Base-by-base conservation (phyloP, 2,797 vertebrate genomes). In the Pagetopsis macropterus region DNA sequence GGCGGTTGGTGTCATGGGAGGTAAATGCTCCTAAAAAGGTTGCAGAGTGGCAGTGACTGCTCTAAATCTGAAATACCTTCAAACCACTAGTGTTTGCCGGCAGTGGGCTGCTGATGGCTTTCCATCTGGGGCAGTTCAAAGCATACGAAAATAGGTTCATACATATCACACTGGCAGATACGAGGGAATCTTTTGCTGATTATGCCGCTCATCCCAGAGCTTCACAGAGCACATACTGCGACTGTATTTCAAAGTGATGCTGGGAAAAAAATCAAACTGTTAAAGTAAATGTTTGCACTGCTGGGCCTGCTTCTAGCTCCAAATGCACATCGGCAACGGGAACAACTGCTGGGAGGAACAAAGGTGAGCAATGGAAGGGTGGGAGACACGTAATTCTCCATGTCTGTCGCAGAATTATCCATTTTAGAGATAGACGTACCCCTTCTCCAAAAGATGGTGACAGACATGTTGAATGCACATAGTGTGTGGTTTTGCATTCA, bases 281-380 rank as follows among this genome's bases (percentile, higher is more conserved):
- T 86, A 65, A 75, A 88, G 81, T 68, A 79, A 91, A 92, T 87
- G 85, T 89, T 89, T 86, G 79, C 78, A 82, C 81, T 71, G 86
- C 85, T 85, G 89, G 82, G 70, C 17, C 52, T 33, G 68, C 50
- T 2, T 61, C 68, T 82, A 85, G 87, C 79, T 84, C 73, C 84
- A 85, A 78, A 87, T n/a, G 40, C 76, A 86, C 76, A 71, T 75
- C 80, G 79, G 82, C 51, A 60, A 75, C 56, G 14, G 51, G 52
- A 75, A 63, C 62, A 84, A 83, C 77, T 71, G 50, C 54, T 21
- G 44, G 55, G 59, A 72, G 59, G 56, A 64, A 73, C 7, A 68
- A 82, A 75, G 72, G 77, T 69, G 69, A 70, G 61, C 33, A 27
- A 43, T 11, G 16, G 62, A 59, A 21, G 56, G 46, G 16, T 58